Base-by-base conservation (phyloP, 2,797 vertebrate genomes). In the Megalops cyprinoides region DNA sequence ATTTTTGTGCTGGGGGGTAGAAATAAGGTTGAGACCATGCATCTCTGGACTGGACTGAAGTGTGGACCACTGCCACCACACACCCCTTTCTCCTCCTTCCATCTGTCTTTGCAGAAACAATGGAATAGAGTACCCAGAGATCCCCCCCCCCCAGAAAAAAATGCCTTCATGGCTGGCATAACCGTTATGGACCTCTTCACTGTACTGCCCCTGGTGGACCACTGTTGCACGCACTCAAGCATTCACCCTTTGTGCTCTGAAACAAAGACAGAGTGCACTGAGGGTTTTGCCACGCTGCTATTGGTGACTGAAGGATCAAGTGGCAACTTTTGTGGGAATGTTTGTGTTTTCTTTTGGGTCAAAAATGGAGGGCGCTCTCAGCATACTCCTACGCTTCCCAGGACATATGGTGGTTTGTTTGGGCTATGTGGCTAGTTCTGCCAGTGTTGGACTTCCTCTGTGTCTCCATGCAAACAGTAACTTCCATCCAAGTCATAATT, bases 121-220 rank as follows among this genome's bases (percentile, higher is more conserved):
- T 49, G 73, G 82, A 84, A 85, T 85, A 79, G 84, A 56, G 89
- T 88, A 88, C 86, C 89, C 92, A 14, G 60, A 65, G 51, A 53
- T 15, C 15, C 4, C 31, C 58, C 28, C 31, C 14, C 31, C 60
- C 31, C 58, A 7, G 1, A 31, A 65, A 65, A 15, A 65, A 65
- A 81, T 37, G 1, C 87, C 86, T 84, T 56, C 88, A 91, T 81
- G 87, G 87, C 90, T 87, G 89, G 91, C 87, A 90, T 88, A 83
- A 88, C 78, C 81, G 92, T 93, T 91, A 92, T 34, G 92, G 93
- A 94, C 93, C 94, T 93, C 91, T 91, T 94, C 94, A 94, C 94
- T 95, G 93, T 93, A 93, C 91, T 78, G 85, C 90, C 92, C 91
- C 84, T 82, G 78, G 91, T 88, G 89, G 90, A 92, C 88, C 90